Evolutionary conservation across 2,888 invertebrate species (phyloP).

Genomic region (Nephrotoma flavescens): DNA sequence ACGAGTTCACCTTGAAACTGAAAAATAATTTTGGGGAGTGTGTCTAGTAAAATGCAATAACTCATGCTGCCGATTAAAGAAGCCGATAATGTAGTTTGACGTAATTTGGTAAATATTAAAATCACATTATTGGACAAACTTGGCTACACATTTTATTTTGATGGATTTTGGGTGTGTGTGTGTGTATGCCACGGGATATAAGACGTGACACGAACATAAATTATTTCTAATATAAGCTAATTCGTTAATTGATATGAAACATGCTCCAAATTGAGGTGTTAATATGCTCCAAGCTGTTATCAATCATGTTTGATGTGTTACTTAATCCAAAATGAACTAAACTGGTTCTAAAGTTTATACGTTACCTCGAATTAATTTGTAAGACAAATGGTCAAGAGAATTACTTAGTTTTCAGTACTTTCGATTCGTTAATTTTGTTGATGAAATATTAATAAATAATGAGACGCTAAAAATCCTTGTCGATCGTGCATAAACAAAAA

Average conservation of each 20-base stretch:
- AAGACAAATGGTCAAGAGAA: no score
- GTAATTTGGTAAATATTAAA: background rate
- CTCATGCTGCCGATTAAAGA: background rate
- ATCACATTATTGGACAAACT: background rate
- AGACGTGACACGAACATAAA: background rate
- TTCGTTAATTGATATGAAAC: background rate
- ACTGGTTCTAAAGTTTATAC: no score
- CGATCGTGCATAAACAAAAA: background rate
- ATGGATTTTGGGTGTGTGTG: no score
- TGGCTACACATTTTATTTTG: background rate
- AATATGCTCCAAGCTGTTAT: no score
- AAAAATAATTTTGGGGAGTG: background rate
- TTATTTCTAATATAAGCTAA: background rate
- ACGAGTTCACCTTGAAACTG: background rate
- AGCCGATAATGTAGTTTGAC: background rate
- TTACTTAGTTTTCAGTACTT: no score
- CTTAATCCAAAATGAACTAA: no score
- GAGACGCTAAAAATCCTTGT: background rate
- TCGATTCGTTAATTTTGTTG: no score
- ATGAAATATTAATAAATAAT: background rate
- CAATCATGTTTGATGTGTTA: no score
- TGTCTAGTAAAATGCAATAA: background rate
- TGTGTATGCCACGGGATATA: background rate
- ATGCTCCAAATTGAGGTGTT: background rate
- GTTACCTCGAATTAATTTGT: no score